Evolutionary conservation across 1,140 invertebrate genomes (phyloP).

Genomic region (Drosophila carrolli): DNA sequence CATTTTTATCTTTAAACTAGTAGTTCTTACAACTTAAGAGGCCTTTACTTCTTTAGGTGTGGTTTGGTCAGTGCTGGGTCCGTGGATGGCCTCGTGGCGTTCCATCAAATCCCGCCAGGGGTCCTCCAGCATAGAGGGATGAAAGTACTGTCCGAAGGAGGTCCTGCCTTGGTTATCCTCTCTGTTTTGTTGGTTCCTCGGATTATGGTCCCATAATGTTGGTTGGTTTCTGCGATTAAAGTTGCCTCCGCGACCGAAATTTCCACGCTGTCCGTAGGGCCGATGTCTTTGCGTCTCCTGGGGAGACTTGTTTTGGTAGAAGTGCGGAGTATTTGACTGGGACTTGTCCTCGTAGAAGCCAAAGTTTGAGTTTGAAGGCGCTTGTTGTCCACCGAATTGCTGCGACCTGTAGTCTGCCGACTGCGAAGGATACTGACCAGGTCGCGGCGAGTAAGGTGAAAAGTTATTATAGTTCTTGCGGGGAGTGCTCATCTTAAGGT

Average conservation of each 20-base stretch:
- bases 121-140: constrained; percentile 77
- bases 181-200: constrained; percentile 2
- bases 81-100: constrained; percentile 63
- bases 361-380: constrained; percentile 9
- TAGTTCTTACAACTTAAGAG: not conserved
- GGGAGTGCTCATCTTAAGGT: constrained; percentile 51
- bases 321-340: constrained; percentile 45
- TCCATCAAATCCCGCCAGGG: constrained; percentile 73
- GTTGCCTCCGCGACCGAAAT: constrained; percentile 42
- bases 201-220: constrained; percentile 25
- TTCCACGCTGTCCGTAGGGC: constrained; percentile 14
- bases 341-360: constrained; percentile 50
- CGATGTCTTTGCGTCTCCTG: constrained; percentile 35
- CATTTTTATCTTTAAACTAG: not conserved
- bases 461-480: constrained; percentile 41
- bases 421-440: constrained; percentile 64
- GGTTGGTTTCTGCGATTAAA: constrained; percentile 31
- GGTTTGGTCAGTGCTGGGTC: constrained; percentile 1
- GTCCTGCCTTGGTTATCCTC: constrained; percentile 9
- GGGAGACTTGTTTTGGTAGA: constrained; percentile 56
- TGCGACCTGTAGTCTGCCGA: constrained; percentile 53
- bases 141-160: constrained; percentile 53
- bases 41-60: not conserved
- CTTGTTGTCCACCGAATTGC: constrained; percentile 53
- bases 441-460: constrained; percentile 34